Base-by-base conservation (phyloP, 2,888 invertebrate species). In the Brachypalpus laphriformis region DNA sequence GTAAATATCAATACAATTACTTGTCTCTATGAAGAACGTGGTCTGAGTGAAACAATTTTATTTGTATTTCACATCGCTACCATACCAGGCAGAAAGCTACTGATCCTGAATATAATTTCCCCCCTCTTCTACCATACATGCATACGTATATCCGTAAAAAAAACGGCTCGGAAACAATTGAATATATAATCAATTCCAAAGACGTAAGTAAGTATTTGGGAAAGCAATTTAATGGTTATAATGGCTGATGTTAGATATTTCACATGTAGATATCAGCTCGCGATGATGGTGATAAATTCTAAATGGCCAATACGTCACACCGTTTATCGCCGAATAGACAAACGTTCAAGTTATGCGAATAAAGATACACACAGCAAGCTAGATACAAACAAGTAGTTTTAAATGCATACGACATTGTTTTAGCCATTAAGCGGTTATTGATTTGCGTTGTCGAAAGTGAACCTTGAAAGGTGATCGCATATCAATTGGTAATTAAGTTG, bases 351-450 rank as follows among this genome's bases (percentile, higher is more conserved):
- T n/a, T n/a, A n/a, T n/a, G n/a, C n/a, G n/a, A n/a, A n/a, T n/a
- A n/a, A n/a, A n/a, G n/a, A n/a, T n/a, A n/a, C n/a, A n/a, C n/a
- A n/a, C n/a, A n/a, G n/a, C n/a, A 37, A 7, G 37, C 37, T 34
- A 34, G 16, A 49, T 4, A 37, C 22, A 25, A 49, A 54, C 16
- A 65, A 31, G 18, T 57, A 61, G 16, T 74, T 85, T 71, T 37
- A 51, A 78, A 81, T 76, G 71, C 76, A 71, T 34, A 20, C 51
- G 54, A 31, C 66, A 76, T 65, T 66, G 61, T 37, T 66, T 11
- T 8, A 45, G 65, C 80, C 70, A 85, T 85, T 85, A 76, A 72
- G 66, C 75, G 81, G 70, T 76, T 76, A 81, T 81, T 85, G 80
- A 70, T 75, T 75, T 81, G 66, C 22, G 54, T 59, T 18, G 47